phyloP scores from a whole-genome alignment of 1,140 invertebrate genomes.

The Meloidogyne exigua region DNA sequence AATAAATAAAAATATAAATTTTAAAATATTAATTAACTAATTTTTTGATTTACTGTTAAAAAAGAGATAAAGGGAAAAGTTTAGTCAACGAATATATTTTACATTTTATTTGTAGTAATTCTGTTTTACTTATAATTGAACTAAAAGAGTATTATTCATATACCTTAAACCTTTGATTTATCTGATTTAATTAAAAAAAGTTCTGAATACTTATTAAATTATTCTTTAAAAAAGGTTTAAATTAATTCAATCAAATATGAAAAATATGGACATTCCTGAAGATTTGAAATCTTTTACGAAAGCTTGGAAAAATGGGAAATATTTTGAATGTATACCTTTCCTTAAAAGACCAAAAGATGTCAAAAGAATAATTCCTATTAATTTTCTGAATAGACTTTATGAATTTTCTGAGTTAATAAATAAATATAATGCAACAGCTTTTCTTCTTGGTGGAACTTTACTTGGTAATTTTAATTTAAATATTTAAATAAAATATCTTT shows the following conservation, averaged over 20 bases:
- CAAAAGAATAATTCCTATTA: background rate
- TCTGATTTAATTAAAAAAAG: too few relatives aligned
- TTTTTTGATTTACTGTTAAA: too few relatives aligned
- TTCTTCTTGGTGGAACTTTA: background rate
- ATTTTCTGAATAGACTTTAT: background rate
- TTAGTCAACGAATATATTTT: too few relatives aligned
- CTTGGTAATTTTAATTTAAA: background rate
- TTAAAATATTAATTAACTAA: too few relatives aligned
- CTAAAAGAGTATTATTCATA: too few relatives aligned
- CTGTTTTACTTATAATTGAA: too few relatives aligned
- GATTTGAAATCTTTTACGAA: conserved; percentile 7
- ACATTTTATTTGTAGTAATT: too few relatives aligned
- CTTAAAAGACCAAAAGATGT: background rate
- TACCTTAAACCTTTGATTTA: too few relatives aligned
- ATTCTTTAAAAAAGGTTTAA: background rate
- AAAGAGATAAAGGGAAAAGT: too few relatives aligned
- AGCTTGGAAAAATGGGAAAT: background rate
- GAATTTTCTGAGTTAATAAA: background rate
- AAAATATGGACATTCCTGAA: background rate
- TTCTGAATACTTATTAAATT: too few relatives aligned
- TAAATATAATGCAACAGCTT: conserved; percentile 1
- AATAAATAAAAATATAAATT: background rate
- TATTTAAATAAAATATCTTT: background rate
- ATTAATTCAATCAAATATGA: background rate
- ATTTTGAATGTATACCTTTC: background rate